Conservation (phyloP, 2,113 vertebrate species). For the Nycticorax nycticorax region DNA sequence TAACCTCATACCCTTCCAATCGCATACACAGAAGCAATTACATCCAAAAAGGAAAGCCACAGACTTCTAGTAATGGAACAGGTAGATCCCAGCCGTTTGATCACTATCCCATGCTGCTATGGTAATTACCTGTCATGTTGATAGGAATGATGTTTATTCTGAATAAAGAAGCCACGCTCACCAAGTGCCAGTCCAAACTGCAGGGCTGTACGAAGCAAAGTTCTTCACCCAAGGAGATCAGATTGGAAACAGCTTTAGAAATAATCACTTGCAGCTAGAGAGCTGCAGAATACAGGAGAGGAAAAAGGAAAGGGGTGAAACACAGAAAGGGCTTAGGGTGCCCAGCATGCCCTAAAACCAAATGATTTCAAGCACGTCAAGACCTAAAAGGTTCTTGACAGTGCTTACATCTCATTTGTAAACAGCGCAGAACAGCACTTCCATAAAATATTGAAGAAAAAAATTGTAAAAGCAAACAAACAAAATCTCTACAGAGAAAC, state of each 20-base stretch:
- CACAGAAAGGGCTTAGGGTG: not conserved
- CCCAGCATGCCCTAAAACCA: not conserved
- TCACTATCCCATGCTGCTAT: not conserved
- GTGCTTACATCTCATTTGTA: not conserved
- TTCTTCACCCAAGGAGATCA: not conserved
- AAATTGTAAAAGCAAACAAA: not conserved
- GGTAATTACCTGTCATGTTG: not conserved
- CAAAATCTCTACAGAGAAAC: not conserved
- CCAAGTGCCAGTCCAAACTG: not conserved
- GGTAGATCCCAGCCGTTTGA: not conserved
- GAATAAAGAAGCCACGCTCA: not conserved
- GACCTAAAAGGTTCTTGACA: not conserved
- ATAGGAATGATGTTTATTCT: not conserved
- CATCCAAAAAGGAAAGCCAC: not conserved
- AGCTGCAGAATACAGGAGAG: not conserved
- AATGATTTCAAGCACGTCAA: not conserved
- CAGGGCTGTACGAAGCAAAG: not conserved
- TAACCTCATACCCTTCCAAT: not conserved
- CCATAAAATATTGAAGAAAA: not conserved
- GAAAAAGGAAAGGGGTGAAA: not conserved
- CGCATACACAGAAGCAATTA: not conserved
- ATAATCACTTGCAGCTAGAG: not conserved
- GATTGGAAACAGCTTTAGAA: not conserved
- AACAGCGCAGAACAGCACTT: not conserved
- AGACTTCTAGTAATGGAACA: not conserved